These are phyloP conservation scores for Heliconius cydno DNA, from an alignment of 2,888 invertebrate genomes.

Conservation along the genomic window DNA sequence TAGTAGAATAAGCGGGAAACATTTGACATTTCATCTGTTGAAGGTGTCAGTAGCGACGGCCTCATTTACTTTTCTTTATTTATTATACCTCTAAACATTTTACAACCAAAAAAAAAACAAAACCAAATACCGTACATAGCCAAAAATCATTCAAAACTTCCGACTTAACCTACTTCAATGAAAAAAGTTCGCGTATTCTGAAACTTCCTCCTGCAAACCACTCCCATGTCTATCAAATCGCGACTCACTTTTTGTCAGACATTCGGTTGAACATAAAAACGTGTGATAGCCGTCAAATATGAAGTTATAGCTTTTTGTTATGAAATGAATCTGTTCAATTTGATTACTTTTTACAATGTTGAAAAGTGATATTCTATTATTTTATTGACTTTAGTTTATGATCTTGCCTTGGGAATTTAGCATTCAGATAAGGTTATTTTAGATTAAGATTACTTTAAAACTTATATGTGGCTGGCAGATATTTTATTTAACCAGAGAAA, in stretches of 20 bases:
- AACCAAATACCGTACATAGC: not conserved
- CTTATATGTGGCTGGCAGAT: not conserved
- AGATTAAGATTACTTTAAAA: not conserved
- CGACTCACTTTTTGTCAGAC: slow-evolving; percentile 18
- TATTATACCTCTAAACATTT: not conserved
- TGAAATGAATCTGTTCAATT: slow-evolving; percentile 7
- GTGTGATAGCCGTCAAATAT: slow-evolving; percentile 28
- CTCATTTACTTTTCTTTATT: too few relatives aligned
- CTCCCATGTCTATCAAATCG: slow-evolving; percentile 31
- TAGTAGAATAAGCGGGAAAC: too few relatives aligned
- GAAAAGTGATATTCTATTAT: not conserved
- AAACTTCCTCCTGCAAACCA: slow-evolving; percentile 21
- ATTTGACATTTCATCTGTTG: not conserved
- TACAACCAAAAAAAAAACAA: not conserved
- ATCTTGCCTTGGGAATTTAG: not conserved
- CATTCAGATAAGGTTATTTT: not conserved
- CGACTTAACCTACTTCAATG: too few relatives aligned
- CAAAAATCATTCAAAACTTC: not conserved
- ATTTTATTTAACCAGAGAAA: not conserved
- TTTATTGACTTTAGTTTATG: not conserved
- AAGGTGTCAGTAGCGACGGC: too few relatives aligned
- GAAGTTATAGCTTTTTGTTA: slow-evolving; percentile 18
- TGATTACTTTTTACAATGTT: slow-evolving; percentile 10
- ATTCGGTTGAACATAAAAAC: slow-evolving; percentile 25
- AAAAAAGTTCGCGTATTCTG: slow-evolving; percentile 15